Conservation (phyloP, 2,113 vertebrate genomes). For the Garra rufa region DNA sequence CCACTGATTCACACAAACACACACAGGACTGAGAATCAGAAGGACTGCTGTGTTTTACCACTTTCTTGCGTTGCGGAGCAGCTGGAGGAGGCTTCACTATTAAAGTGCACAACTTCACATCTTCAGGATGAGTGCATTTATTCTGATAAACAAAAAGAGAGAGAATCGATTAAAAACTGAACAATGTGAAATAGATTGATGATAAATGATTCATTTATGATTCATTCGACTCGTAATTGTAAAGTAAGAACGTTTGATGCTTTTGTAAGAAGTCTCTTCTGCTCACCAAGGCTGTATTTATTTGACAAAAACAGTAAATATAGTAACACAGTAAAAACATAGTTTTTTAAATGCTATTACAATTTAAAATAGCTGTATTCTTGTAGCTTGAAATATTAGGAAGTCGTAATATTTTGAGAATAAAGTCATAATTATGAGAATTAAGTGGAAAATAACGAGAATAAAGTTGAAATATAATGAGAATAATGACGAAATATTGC, state of each 20-base stretch:
- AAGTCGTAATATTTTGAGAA: too few species aligned
- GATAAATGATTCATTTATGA: too few species aligned
- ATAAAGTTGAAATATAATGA: too few species aligned
- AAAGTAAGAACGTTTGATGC: background rate
- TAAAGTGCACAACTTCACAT: conserved; percentile 77
- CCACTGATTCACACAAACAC: background rate
- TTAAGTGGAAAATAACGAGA: too few species aligned
- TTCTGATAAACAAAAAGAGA: conserved; percentile 64
- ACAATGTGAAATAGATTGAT: too few species aligned
- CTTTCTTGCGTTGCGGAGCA: conserved; percentile 72
- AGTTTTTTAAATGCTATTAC: background rate
- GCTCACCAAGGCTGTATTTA: background rate
- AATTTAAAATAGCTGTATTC: background rate
- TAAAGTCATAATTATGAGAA: too few species aligned
- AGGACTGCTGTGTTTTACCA: conserved; percentile 65
- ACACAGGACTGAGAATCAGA: background rate
- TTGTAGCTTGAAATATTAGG: too few species aligned
- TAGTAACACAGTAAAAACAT: background rate
- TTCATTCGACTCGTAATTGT: too few species aligned
- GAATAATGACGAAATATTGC: too few species aligned
- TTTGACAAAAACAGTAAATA: background rate
- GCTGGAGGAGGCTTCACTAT: conserved; percentile 69
- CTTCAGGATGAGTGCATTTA: conserved; percentile 79
- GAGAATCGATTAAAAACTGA: background rate
- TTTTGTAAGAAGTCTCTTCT: background rate